These are phyloP conservation scores for Dastarcus helophoroides DNA, from an alignment of 2,888 invertebrate genomes.

Conservation along the genomic window DNA sequence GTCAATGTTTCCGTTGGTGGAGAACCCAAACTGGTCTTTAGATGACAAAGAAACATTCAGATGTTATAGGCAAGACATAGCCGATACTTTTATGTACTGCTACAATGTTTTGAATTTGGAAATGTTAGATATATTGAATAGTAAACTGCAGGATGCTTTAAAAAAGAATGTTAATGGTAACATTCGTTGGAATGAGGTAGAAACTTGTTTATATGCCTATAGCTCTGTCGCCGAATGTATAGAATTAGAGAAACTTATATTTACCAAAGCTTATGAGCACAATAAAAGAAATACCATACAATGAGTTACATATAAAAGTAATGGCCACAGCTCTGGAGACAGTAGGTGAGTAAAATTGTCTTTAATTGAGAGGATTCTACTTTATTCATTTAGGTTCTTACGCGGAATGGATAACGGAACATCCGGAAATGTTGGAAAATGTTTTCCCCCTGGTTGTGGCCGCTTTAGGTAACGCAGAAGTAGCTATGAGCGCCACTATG, in stretches of 20 bases:
- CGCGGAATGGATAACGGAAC: constrained; percentile 72
- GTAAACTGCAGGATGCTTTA: constrained; percentile 48
- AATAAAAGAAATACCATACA: constrained; percentile 51
- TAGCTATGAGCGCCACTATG: constrained; percentile 71
- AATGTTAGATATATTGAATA: constrained; percentile 58
- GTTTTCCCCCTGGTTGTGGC: constrained; percentile 58
- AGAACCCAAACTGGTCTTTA: constrained; percentile 47
- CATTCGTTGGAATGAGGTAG: constrained; percentile 46
- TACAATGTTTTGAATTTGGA: constrained; percentile 67
- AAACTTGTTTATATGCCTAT: constrained; percentile 56
- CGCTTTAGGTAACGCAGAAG: constrained; percentile 52
- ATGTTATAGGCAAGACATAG: constrained; percentile 42
- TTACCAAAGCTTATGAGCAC: constrained; percentile 49
- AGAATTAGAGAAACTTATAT: constrained; percentile 42
- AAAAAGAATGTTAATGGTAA: constrained; percentile 33
- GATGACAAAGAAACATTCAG: constrained; percentile 81
- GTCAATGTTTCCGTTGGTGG: constrained; percentile 54
- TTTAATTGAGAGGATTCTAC: too few relatives aligned
- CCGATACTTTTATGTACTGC: constrained; percentile 58
- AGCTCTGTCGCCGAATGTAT: constrained; percentile 53
- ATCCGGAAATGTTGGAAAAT: constrained; percentile 53
- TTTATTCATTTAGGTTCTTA: constrained; percentile 74
- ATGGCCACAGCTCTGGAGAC: constrained; percentile 65
- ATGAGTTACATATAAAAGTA: constrained; percentile 47
- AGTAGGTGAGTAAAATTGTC: constrained; percentile 45